Evolutionary conservation across 2,113 vertebrate genomes (phyloP).

Genomic region (Cavia aperea): DNA sequence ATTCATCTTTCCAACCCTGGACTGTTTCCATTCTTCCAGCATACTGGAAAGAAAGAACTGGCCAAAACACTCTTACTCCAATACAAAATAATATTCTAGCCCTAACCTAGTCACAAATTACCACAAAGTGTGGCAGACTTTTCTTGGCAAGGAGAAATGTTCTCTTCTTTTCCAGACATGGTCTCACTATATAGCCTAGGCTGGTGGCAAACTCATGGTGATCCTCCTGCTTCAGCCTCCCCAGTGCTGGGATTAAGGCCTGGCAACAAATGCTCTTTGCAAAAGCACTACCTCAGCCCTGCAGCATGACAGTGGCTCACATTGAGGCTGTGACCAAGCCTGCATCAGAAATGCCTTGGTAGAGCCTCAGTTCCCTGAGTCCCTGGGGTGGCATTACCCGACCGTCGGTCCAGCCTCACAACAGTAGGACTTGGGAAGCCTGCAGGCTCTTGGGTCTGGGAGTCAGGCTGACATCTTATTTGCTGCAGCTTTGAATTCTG

Average conservation of each 20-base stretch:
- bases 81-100: not conserved
- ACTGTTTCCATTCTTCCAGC: not conserved
- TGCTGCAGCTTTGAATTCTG: not conserved
- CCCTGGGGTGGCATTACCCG: accelerated
- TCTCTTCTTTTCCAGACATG: not conserved
- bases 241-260: not conserved
- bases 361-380: not conserved
- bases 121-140: not conserved
- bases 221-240: not conserved
- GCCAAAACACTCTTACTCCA: not conserved
- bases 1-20: not conserved
- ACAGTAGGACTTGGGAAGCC: not conserved
- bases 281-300: not conserved
- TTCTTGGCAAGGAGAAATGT: not conserved
- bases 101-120: not conserved
- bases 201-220: not conserved
- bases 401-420: accelerated
- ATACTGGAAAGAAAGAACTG: not conserved
- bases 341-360: accelerated
- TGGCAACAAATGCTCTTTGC: not conserved
- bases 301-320: accelerated
- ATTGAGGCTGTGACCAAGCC: accelerated
- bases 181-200: not conserved
- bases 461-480: not conserved
- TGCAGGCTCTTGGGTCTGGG: accelerated